Percentiles rank a stretch among this genome's conserved stretches.
Evolutionary conservation across 2,888 invertebrate species (phyloP).

Genomic region (Drosophila mimetica): DNA sequence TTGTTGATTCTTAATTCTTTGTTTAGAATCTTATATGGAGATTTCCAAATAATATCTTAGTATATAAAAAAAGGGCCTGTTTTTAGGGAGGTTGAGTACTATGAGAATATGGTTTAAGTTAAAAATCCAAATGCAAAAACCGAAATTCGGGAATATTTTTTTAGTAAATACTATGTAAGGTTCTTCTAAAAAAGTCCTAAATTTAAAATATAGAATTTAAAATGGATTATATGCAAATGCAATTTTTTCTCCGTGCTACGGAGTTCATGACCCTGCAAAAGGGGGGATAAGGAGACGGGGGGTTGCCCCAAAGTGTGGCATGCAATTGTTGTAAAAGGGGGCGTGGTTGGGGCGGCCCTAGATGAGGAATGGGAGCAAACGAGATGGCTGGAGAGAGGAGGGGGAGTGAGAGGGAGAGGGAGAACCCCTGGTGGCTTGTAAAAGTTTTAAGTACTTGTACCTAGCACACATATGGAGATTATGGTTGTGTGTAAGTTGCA

Average conservation of each 20-base stretch:
- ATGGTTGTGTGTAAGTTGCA: slow-evolving; percentile 62
- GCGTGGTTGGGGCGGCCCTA: slow-evolving; percentile 33
- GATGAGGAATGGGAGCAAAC: not conserved
- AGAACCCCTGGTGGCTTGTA: slow-evolving; percentile 59
- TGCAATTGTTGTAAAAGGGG: slow-evolving; percentile 57
- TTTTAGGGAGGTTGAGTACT: no score
- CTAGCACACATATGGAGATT: slow-evolving; percentile 40
- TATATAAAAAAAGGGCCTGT: no score
- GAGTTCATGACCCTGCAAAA: slow-evolving; percentile 28
- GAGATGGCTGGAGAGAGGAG: not conserved
- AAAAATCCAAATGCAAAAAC: no score
- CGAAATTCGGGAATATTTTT: no score
- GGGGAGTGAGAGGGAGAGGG: not conserved
- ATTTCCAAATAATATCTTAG: no score
- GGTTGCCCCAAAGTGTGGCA: slow-evolving; percentile 54
- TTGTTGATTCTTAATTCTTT: no score
- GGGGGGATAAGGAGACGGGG: not conserved
- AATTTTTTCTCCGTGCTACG: not conserved
- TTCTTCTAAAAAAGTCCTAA: no score
- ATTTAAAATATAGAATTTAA: no score
- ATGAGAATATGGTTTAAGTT: no score
- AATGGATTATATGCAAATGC: not conserved
- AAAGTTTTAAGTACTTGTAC: slow-evolving; percentile 74
- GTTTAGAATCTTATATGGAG: no score
- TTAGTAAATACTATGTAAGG: no score